Percentiles rank a stretch among this genome's conserved stretches.
These are phyloP conservation scores for Aleiodes leptofemur DNA, from an alignment of 2,888 invertebrate species.

Conservation along the genomic window DNA sequence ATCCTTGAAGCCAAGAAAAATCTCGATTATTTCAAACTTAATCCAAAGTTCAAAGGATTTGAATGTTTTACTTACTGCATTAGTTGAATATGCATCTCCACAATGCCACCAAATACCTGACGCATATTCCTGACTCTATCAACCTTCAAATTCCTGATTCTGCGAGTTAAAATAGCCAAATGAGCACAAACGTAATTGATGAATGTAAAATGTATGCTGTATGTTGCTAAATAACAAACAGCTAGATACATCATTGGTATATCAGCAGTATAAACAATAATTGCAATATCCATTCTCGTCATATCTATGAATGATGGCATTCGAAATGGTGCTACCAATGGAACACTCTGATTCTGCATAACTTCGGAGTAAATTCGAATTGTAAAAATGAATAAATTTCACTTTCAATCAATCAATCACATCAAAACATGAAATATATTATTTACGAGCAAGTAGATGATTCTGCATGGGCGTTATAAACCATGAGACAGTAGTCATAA, in stretches of 20 bases:
- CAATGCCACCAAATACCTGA: slow-evolving; percentile 37
- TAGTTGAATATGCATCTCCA: slow-evolving; percentile 38
- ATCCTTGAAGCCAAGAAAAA: slow-evolving; percentile 34
- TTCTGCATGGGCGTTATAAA: slow-evolving; percentile 8
- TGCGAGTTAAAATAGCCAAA: slow-evolving; percentile 43
- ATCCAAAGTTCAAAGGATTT: background rate
- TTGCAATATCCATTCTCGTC: slow-evolving; percentile 37
- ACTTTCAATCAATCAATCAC: too few species aligned
- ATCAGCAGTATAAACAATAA: slow-evolving; percentile 46
- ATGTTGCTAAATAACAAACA: slow-evolving; percentile 39
- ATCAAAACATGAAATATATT: background rate
- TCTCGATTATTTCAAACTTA: background rate
- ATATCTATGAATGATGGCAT: slow-evolving; percentile 46
- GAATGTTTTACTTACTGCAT: slow-evolving; percentile 37
- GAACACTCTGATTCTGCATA: slow-evolving; percentile 40
- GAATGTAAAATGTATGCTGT: slow-evolving; percentile 42
- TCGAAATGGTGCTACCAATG: slow-evolving; percentile 46
- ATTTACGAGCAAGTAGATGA: slow-evolving; percentile 28
- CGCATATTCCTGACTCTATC: background rate
- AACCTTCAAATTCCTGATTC: slow-evolving; percentile 40
- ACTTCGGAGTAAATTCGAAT: slow-evolving; percentile 12
- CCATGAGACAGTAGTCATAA: background rate
- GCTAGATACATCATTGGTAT: slow-evolving; percentile 42
- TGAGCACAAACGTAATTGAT: slow-evolving; percentile 49
- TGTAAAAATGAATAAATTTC: background rate